phyloP scores from a whole-genome alignment of 2,888 invertebrate species.

The Alloscopus bannaensis region DNA sequence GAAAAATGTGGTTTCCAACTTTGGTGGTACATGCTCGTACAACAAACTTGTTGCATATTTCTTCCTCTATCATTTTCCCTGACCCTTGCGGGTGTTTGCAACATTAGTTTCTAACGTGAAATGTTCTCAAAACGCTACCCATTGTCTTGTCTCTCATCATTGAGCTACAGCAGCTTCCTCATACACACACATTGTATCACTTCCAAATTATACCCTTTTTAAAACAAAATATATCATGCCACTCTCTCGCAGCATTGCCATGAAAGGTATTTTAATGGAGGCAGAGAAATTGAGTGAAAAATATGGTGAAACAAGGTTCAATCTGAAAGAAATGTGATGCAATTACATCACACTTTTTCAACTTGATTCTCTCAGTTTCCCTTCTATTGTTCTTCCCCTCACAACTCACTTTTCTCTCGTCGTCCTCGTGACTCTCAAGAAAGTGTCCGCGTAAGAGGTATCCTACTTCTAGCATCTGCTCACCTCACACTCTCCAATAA shows the following conservation, averaged over 20 bases:
- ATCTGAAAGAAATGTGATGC: neutral
- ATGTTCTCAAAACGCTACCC: neutral
- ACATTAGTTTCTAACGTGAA: neutral
- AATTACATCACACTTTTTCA: neutral
- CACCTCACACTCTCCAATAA: no score
- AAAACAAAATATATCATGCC: neutral
- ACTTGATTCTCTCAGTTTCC: neutral
- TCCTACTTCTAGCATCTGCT: no score
- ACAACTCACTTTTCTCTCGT: no score
- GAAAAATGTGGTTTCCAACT: conserved; percentile 6
- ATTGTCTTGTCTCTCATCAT: neutral
- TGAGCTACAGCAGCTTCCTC: no score
- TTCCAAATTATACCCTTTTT: neutral
- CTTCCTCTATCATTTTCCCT: neutral
- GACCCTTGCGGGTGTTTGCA: neutral
- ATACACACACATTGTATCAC: no score
- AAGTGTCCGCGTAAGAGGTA: no score
- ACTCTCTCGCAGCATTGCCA: neutral
- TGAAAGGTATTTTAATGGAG: neutral
- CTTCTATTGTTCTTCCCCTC: neutral
- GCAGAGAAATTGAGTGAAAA: neutral
- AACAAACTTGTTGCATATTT: neutral
- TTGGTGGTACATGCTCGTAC: neutral
- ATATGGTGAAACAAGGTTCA: neutral
- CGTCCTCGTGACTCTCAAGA: no score